Conservation (phyloP, 2,113 vertebrate species). For the Ramphastos sulfuratus region DNA sequence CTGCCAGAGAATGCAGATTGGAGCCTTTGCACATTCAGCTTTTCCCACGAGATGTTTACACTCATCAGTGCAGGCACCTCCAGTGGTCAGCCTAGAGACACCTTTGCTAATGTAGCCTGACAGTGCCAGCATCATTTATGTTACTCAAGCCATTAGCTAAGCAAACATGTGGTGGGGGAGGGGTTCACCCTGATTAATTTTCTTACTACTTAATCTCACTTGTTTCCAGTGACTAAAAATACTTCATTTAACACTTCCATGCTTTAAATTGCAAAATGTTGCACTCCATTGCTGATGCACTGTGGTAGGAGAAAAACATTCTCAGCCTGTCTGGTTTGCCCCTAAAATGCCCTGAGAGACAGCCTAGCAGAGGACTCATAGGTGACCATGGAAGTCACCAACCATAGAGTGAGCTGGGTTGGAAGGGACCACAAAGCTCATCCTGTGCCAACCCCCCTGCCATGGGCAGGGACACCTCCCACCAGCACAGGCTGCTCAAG, state of each 20-base stretch:
- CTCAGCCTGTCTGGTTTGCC: no score
- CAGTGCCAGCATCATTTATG: slow-evolving; percentile 18
- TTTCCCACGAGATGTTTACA: slow-evolving; percentile 22
- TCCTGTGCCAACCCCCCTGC: no score
- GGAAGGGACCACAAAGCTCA: no score
- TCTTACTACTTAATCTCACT: background rate
- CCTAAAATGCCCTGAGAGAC: no score
- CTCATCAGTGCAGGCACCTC: background rate
- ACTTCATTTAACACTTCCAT: background rate
- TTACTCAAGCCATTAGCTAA: slow-evolving; percentile 37
- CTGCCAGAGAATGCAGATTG: background rate
- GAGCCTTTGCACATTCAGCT: slow-evolving; percentile 30
- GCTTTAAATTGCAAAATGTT: slow-evolving; percentile 37
- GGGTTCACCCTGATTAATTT: slow-evolving; percentile 29
- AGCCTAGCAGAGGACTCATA: no score
- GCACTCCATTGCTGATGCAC: background rate
- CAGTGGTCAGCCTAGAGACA: background rate
- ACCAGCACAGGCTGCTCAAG: no score
- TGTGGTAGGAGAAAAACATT: background rate
- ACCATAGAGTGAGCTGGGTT: no score
- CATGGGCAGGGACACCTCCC: no score
- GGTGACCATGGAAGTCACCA: no score
- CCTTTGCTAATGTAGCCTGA: slow-evolving; percentile 34
- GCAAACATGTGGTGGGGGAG: background rate
- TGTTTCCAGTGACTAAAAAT: slow-evolving; percentile 16